These are phyloP conservation scores for Clarias batrachus DNA, from an alignment of 2,113 vertebrate species.

Conservation along the genomic window DNA sequence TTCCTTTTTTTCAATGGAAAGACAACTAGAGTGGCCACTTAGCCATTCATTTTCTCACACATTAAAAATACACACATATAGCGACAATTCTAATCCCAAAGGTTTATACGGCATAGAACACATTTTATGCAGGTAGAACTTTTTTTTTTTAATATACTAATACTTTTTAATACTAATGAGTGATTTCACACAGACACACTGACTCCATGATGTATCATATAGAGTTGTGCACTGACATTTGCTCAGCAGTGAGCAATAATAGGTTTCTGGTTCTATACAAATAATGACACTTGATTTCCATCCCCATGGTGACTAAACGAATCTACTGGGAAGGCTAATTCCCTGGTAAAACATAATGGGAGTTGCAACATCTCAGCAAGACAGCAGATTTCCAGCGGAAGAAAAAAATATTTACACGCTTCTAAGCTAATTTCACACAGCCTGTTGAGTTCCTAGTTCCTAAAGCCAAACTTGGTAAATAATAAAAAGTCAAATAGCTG, in stretches of 20 bases:
- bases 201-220: background rate
- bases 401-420: background rate
- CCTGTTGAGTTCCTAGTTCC: background rate
- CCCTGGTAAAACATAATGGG: conserved; percentile 39
- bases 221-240: conserved; percentile 31
- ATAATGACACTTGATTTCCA: conserved; percentile 38
- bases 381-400: background rate
- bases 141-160: too few relatives aligned
- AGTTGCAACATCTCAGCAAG: conserved; percentile 6
- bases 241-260: conserved; percentile 15
- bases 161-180: too few relatives aligned
- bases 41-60: background rate
- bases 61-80: background rate
- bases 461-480: background rate
- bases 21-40: background rate
- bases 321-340: conserved; percentile 31
- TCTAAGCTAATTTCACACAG: background rate
- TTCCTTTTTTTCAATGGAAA: background rate
- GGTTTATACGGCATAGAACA: too few relatives aligned
- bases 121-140: too few relatives aligned
- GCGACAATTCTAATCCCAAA: background rate
- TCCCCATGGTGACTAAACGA: conserved; percentile 41
- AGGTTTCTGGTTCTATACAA: conserved; percentile 28
- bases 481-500: background rate
- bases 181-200: background rate